Percentiles rank a stretch among this genome's conserved stretches.
These are phyloP conservation scores for Papilio helenus DNA, from an alignment of 1,140 invertebrate species.

Conservation along the genomic window DNA sequence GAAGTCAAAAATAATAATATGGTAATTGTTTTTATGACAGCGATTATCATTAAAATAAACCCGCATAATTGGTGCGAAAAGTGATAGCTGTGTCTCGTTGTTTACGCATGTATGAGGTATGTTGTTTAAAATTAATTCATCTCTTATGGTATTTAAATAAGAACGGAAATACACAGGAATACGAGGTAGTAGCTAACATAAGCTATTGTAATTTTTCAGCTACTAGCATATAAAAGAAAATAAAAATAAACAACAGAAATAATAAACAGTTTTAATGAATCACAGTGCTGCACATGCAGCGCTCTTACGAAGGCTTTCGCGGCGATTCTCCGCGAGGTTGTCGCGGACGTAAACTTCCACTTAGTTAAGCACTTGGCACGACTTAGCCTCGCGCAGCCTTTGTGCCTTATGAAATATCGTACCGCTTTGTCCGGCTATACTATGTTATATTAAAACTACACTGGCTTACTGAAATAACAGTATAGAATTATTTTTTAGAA, in stretches of 20 bases:
- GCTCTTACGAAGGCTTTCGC: conserved; percentile 17
- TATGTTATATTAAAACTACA: background rate
- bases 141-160: too few relatives aligned
- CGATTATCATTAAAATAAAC: background rate
- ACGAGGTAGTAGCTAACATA: background rate
- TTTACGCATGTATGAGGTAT: background rate
- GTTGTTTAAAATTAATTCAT: background rate
- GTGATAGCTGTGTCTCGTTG: background rate
- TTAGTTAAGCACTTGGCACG: conserved; percentile 24
- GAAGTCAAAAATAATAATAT: background rate
- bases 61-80: conserved; percentile 17
- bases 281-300: background rate
- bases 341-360: conserved; percentile 22
- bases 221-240: background rate
- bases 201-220: background rate
- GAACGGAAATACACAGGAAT: too few relatives aligned
- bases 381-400: conserved; percentile 20
- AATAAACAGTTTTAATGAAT: background rate
- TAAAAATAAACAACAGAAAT: background rate
- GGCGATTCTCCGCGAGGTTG: conserved; percentile 7
- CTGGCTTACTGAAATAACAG: background rate
- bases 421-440: background rate
- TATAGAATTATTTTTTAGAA: background rate
- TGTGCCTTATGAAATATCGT: conserved; percentile 15
- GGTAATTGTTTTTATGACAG: background rate